phyloP scores from a whole-genome alignment of 2,888 invertebrate genomes.

The Xestia c-nigrum region DNA sequence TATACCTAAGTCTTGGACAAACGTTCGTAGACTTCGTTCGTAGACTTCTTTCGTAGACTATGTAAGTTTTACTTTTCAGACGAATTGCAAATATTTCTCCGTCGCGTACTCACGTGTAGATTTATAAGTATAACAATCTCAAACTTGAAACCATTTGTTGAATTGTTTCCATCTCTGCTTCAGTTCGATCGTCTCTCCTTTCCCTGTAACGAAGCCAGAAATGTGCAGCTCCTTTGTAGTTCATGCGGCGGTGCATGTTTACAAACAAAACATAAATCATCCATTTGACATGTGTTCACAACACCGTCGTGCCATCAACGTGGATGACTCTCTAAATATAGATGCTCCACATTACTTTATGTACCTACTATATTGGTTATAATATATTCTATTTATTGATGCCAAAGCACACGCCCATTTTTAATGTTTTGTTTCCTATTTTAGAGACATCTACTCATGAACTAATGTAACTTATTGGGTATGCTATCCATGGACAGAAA shows the following conservation, averaged over 20 bases:
- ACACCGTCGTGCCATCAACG: slow-evolving; percentile 44
- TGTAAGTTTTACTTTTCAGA: slow-evolving; percentile 33
- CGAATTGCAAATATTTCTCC: slow-evolving; percentile 23
- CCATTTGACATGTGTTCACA: slow-evolving; percentile 57
- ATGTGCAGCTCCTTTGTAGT: slow-evolving; percentile 20
- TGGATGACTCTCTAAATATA: slow-evolving; percentile 56
- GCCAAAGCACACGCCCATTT: slow-evolving; percentile 17
- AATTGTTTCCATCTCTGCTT: slow-evolving; percentile 30
- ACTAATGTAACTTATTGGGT: not conserved
- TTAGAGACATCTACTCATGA: not conserved
- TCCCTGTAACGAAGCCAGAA: slow-evolving; percentile 13
- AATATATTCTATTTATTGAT: slow-evolving; percentile 11
- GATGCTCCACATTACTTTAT: slow-evolving; percentile 38
- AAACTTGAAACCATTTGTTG: not conserved
- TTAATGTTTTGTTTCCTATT: slow-evolving; percentile 6
- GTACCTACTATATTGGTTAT: slow-evolving; percentile 8
- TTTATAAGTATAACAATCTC: not conserved
- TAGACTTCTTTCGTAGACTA: no score
- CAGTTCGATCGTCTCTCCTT: not conserved
- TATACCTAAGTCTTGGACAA: not conserved
- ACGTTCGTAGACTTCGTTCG: no score
- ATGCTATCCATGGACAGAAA: not conserved
- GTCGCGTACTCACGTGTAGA: not conserved
- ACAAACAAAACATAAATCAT: slow-evolving; percentile 62
- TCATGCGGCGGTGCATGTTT: slow-evolving; percentile 48